phyloP scores from a whole-genome alignment of 1,140 invertebrate genomes.

The Ceratosolen fusciceps region DNA sequence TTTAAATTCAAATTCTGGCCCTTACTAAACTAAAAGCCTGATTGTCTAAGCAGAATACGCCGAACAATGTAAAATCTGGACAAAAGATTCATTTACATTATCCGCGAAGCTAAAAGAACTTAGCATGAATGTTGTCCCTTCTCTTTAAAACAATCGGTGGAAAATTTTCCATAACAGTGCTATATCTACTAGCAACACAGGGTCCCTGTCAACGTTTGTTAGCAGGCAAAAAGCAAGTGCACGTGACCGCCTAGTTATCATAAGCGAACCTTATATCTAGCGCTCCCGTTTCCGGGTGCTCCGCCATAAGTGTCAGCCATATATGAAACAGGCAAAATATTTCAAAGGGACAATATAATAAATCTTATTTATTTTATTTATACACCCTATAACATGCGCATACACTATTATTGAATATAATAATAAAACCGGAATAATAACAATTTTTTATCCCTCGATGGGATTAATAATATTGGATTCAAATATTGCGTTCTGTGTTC shows the following conservation, averaged over 20 bases:
- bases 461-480: too few relatives aligned
- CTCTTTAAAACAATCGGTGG: neutral
- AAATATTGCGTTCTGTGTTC: too few relatives aligned
- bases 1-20: neutral
- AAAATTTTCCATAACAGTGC: neutral
- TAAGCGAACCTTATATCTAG: neutral
- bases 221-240: neutral
- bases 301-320: neutral
- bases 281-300: neutral
- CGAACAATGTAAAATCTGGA: conserved; percentile 10
- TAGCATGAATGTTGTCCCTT: neutral
- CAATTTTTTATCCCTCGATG: too few relatives aligned
- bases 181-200: neutral
- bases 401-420: too few relatives aligned
- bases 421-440: too few relatives aligned
- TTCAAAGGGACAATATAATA: too few relatives aligned
- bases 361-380: too few relatives aligned
- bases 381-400: too few relatives aligned
- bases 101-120: neutral
- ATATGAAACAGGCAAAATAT: too few relatives aligned
- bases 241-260: neutral
- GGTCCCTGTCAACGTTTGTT: neutral
- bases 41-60: neutral
- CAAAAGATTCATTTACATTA: conserved; percentile 27
- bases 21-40: neutral